Evolutionary conservation across 2,888 invertebrate species (phyloP), one percentile per base, ranked within the genome.

Genomic region (Erebia ligea): DNA sequence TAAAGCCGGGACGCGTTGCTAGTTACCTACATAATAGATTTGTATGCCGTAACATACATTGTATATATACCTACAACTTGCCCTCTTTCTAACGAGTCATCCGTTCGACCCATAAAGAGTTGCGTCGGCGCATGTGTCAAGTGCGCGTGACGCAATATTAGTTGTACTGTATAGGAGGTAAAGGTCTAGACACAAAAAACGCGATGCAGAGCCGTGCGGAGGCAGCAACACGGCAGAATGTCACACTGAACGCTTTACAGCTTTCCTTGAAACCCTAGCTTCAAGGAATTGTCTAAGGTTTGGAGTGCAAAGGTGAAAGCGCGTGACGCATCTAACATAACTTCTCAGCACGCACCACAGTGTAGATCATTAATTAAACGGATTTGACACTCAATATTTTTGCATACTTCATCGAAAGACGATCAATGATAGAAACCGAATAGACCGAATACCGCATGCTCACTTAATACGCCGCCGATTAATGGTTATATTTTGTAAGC

Each of bases 61-160:
- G 34, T 34, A 34, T 34, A 34, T 34, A 34, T 34, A 6, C 9
- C 10, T 54, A 34, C 17, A 52, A 64, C 40, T 54, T 66, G 66
- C 54, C 45, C 50, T 52, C 52, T 59, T 69, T 70, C 56, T 34
- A 63, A 63, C 66, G 58, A 64, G 42, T 68, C 34, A 34, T 68
- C 63, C 56, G 56, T 42, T 50, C 64, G 72, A 64, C 67, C 61
- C 50, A 69, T 21, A 64, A 69, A 45, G 17, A 15, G 67, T 72
- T 67, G 61, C 62, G 62, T 52, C 45, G 57, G 42, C 21, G 42
- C 50, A 17, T 25, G 59, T 72, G 72, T 72, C 69, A 69, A 71
- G 71, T 73, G 69, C 71, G 71, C 17, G 71, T 71, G 63, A 64
- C 42, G 69, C 62, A 73, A 73, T 13, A 56, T 19, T 56, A 25